A percentile compares a stretch with the other conserved stretches of the same genome.
Evolutionary conservation across 2,113 vertebrate genomes (phyloP).

Genomic region (Onychostruthus taczanowskii): DNA sequence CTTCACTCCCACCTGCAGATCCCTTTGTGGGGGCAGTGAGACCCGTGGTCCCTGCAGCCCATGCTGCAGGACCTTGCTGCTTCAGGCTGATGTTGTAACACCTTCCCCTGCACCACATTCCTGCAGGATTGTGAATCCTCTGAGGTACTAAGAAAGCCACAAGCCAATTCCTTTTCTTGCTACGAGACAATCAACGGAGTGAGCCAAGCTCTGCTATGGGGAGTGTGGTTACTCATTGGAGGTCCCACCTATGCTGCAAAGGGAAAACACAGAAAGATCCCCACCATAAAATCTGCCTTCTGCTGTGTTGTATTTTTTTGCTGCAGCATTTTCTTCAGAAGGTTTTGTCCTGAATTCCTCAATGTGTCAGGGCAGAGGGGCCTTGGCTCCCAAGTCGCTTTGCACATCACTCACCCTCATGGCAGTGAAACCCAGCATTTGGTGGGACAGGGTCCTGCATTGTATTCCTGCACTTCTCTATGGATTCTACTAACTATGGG

Average conservation of each 20-base stretch:
- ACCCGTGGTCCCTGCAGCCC: neutral
- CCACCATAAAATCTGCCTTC: neutral
- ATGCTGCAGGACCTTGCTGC: neutral
- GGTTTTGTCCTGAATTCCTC: neutral
- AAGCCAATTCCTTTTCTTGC: neutral
- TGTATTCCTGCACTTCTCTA: neutral
- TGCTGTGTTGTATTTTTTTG: neutral
- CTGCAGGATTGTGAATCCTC: neutral
- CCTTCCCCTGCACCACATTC: neutral
- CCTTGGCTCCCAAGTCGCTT: accelerated
- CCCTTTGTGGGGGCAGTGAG: neutral
- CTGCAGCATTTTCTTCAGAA: neutral
- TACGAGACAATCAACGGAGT: neutral
- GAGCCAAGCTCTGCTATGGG: neutral
- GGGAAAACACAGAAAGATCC: neutral
- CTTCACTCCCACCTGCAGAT: neutral
- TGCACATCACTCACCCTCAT: accelerated
- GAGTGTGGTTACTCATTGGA: neutral
- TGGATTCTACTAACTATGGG: neutral
- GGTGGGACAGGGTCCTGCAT: neutral
- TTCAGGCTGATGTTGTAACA: neutral
- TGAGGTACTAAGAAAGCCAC: neutral
- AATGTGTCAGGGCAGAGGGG: no score
- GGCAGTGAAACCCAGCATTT: neutral
- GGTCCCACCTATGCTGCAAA: neutral